A percentile compares a stretch with the other conserved stretches of the same genome.
Evolutionary conservation across 2,888 invertebrate genomes (phyloP).

Genomic region (Stomorhina lunata): DNA sequence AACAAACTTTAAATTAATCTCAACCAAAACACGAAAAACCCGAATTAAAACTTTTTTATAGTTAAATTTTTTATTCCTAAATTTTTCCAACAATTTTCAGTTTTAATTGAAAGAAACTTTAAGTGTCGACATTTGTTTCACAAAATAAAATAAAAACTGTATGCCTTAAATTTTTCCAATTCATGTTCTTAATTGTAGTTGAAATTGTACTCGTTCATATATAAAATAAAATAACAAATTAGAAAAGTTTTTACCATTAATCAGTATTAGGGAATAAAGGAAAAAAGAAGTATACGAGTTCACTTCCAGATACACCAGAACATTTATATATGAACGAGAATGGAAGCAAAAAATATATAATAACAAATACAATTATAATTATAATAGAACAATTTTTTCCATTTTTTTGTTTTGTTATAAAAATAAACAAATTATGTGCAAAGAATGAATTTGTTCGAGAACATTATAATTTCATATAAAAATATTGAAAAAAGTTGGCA

Average conservation of each 20-base stretch:
- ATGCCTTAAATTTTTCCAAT: constrained; percentile 28
- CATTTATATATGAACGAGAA: background rate
- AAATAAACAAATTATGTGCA: constrained; percentile 10
- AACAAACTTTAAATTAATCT: constrained; percentile 1
- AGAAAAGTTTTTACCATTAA: constrained; percentile 64
- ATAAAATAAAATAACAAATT: constrained; percentile 63
- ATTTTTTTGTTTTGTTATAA: too few relatives aligned
- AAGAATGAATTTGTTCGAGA: background rate
- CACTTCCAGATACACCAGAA: background rate
- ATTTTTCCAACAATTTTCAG: background rate
- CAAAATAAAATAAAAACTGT: background rate
- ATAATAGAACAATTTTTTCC: constrained; percentile 6
- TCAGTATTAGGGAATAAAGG: constrained; percentile 53
- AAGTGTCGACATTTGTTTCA: constrained; percentile 24
- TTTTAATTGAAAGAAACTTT: constrained; percentile 30
- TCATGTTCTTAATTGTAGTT: constrained; percentile 54
- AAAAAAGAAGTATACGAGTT: background rate
- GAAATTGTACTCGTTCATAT: constrained; percentile 41
- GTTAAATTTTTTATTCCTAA: background rate
- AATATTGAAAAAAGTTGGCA: constrained; percentile 7
- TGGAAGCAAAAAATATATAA: background rate
- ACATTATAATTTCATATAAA: constrained; percentile 14
- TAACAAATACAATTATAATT: constrained; percentile 18
- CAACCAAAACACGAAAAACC: background rate
- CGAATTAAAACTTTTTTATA: constrained; percentile 1